Percentiles rank a stretch among this genome's conserved stretches.
Conservation (phyloP, 2,888 invertebrate species). For the Trissolcus japonicus region DNA sequence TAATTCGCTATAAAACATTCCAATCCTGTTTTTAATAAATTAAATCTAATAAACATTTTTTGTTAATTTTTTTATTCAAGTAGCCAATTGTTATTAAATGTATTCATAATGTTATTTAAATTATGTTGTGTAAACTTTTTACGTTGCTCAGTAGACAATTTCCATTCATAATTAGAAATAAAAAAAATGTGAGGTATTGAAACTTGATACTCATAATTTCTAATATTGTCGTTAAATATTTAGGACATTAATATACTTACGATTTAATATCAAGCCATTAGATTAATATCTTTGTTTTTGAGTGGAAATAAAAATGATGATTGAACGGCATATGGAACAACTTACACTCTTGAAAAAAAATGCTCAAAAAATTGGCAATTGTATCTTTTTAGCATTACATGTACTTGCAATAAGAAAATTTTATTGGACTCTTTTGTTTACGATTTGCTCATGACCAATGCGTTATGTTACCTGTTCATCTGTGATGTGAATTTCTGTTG, state of each 20-base stretch:
- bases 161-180: constrained; percentile 4
- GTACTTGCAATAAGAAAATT: too few relatives aligned
- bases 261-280: constrained; percentile 9
- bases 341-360: not conserved
- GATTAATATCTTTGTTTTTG: constrained; percentile 19
- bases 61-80: constrained; percentile 1
- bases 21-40: constrained; percentile 1
- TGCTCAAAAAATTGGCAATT: not conserved
- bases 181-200: constrained; percentile 6
- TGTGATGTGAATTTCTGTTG: too few relatives aligned
- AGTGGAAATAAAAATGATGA: constrained; percentile 6
- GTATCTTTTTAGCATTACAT: not conserved
- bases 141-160: constrained; percentile 9
- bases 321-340: too few relatives aligned
- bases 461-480: too few relatives aligned
- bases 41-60: constrained; percentile 11
- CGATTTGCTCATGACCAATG: too few relatives aligned
- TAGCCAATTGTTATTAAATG: constrained; percentile 25
- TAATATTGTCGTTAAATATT: constrained; percentile 18
- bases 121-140: constrained; percentile 20
- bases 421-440: too few relatives aligned
- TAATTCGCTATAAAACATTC: not conserved
- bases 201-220: constrained; percentile 9
- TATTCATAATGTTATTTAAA: constrained; percentile 28
- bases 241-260: constrained; percentile 6